Evolutionary conservation across 2,113 vertebrate genomes (phyloP), one percentile per base, ranked within the genome.

Genomic region (Nycticebus coucang): DNA sequence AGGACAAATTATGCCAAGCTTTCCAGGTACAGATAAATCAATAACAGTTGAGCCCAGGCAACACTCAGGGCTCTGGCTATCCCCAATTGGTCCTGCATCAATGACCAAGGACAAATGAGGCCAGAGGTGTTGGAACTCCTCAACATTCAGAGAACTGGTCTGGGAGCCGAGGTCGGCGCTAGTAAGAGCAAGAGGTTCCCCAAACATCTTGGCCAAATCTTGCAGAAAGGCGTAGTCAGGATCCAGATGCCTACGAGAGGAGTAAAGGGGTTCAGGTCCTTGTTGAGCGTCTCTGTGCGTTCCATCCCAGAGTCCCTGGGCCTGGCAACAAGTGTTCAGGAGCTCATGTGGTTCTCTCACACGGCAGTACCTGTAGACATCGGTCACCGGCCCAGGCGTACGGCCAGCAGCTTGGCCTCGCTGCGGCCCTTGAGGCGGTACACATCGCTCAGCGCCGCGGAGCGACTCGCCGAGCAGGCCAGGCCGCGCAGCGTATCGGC

Each of bases 401-500:
- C 99, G 68, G 99, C 99, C 94, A 99, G 98, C 0, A 99, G 99
- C 93, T 99, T 99, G 35, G 90, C 64, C 4, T 98, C 98, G 62
- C 98, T 98, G 87, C 99, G 98, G 37, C 99, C 99, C 98, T 99
- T 99, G 95, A 99, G 98, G 66, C 98, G 96, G 92, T 99, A 99
- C 84, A 99, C 98, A 75, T 97, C 98, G 14, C 68, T 95, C 89
- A 99, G 97, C 0, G 99, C 99, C 0, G 95, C 97, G 0, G 99
- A 99, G 97, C 98, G 99, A 95, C 99, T 99, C 2, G 99, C 99
- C 95, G 99, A 97, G 97, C 99, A 99, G 1, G 99, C 99, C 97
- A 99, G 98, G 60, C 99, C 99, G 3, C 99, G 99, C 95, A 99
- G 98, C 35, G 99, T 99, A 97, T 99, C 99, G 0, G 99, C 99